A percentile compares a stretch with the other conserved stretches of the same genome.
phyloP scores from a whole-genome alignment of 2,113 vertebrate species.

The Herpetotheres cachinnans region DNA sequence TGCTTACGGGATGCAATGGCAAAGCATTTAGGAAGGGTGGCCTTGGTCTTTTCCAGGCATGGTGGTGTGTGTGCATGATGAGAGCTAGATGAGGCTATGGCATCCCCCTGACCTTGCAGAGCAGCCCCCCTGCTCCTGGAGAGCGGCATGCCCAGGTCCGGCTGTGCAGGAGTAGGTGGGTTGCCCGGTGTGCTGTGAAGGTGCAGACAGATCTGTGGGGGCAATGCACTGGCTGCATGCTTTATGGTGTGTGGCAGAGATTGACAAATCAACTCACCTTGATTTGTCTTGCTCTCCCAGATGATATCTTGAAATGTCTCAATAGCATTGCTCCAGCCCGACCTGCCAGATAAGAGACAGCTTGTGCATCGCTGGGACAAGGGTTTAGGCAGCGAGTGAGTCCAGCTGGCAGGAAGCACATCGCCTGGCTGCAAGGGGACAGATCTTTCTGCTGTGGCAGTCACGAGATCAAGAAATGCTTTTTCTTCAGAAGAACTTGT shows the following conservation, averaged over 20 bases:
- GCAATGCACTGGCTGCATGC: rapidly evolving
- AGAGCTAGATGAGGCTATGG: background rate
- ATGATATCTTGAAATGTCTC: background rate
- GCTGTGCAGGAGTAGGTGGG: background rate
- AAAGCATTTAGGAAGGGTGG: background rate
- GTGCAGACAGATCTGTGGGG: rapidly evolving
- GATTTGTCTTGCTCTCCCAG: background rate
- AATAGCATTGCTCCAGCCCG: background rate
- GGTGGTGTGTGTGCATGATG: background rate
- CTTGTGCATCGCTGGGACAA: background rate
- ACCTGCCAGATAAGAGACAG: background rate
- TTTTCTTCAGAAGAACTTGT: slow-evolving; percentile 18
- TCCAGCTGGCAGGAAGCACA: slow-evolving; percentile 2
- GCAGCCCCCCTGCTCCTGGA: background rate
- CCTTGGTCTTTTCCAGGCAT: rapidly evolving
- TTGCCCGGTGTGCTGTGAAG: background rate
- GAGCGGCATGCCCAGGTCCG: rapidly evolving
- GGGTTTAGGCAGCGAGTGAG: background rate
- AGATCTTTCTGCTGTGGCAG: background rate
- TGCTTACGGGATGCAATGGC: background rate
- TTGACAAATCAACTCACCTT: background rate
- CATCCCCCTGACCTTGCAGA: background rate
- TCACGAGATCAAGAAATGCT: background rate
- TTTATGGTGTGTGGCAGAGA: background rate
- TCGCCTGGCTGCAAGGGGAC: background rate